Evolutionary conservation across 2,797 vertebrate genomes (phyloP), one percentile per base, ranked within the genome.

Genomic region (Florisuga fusca): DNA sequence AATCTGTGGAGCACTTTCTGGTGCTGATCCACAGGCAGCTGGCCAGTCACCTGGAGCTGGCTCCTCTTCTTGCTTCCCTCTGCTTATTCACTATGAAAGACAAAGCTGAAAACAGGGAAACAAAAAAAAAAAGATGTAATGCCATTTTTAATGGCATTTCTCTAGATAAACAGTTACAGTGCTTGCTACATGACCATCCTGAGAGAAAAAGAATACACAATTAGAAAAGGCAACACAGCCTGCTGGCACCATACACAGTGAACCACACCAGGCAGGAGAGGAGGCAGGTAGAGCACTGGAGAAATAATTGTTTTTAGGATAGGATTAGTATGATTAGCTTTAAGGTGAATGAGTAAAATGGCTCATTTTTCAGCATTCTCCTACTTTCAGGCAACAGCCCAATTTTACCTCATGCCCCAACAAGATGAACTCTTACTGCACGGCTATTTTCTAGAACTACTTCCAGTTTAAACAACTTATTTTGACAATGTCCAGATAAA

Each of bases 11-110:
- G 80, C 95, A 64, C 93, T 96, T 95, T 81, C 83, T 91, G 80
- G 77, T 94, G 80, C 82, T 54, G 87, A 88, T 94, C 89, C 92
- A 88, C 93, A 94, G 89, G 95, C 95, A 96, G 87, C 95, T 95
- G 89, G 91, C 89, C 94, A 94, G 94, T 96, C 93, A 97, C 93
- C 93, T 94, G 91, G 89, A 96, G 92, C 91, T 94, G 91, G 80
- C 91, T 93, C 50, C 85, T 73, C 55, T 94, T 53, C 79, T 91
- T 61, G 38, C 12, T 90, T 64, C 66, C 59, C 53, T 73, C 84
- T 61, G 66, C 43, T 82, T 93, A 73, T 38, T 73, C 82, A 45
- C 80, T 54, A 50, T 50, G 67, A 87, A 88, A 95, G 55, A 34
- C 20, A 34, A 41, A 84, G 23, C 53, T 50, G 55, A 84, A 94